phyloP scores from a whole-genome alignment of 2,113 vertebrate genomes.

The Boulengeromyrus knoepffleri region DNA sequence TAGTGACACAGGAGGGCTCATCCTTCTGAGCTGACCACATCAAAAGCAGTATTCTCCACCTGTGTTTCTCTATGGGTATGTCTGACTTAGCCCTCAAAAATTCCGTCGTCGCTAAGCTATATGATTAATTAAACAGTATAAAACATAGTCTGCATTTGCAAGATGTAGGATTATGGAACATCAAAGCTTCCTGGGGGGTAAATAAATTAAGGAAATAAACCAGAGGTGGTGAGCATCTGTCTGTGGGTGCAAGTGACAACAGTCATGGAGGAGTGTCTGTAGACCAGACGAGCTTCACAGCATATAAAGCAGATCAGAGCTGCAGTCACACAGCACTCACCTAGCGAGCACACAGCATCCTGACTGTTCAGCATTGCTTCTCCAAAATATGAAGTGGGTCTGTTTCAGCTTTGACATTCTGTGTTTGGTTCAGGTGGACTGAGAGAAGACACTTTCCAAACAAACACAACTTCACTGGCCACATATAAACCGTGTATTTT shows the following conservation, averaged over 20 bases:
- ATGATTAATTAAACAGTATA: not conserved
- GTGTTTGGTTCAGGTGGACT: conserved; percentile 3
- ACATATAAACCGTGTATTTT: not conserved
- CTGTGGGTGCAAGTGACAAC: not conserved
- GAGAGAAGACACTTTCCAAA: conserved; percentile 3
- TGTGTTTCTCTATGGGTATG: conserved; percentile 23
- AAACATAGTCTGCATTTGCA: not conserved
- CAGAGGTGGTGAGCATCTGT: not conserved
- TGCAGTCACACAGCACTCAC: not conserved
- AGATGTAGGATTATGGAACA: not conserved
- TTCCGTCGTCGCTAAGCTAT: not conserved
- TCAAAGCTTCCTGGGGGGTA: not conserved
- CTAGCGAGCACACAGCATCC: not conserved
- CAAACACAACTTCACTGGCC: not conserved
- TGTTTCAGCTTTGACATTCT: not conserved
- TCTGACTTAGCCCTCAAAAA: not conserved
- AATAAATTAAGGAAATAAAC: not conserved
- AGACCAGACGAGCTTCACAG: not conserved
- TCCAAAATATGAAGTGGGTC: not conserved
- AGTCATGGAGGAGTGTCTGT: not conserved
- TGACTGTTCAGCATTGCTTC: not conserved
- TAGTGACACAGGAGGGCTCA: conserved; percentile 30
- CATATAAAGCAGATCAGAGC: not conserved
- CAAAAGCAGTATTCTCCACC: conserved; percentile 33
- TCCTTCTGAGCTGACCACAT: conserved; percentile 36